These are phyloP conservation scores for Leptodactylus fuscus DNA, from an alignment of 2,113 vertebrate species.

Conservation along the genomic window DNA sequence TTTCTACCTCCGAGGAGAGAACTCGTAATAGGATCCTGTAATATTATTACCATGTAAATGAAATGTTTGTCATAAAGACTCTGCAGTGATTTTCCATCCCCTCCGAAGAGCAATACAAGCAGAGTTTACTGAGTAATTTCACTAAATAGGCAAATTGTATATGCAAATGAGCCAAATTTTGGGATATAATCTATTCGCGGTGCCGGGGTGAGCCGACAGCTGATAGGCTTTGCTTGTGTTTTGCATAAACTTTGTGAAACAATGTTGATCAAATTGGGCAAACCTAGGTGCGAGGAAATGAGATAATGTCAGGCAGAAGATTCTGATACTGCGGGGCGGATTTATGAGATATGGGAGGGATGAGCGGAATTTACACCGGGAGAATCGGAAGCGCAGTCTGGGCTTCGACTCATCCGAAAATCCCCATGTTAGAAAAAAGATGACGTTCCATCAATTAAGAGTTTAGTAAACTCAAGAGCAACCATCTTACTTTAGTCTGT, in stretches of 20 bases:
- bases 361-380: not conserved
- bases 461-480: too few species aligned
- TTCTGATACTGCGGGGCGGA: not conserved
- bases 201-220: not conserved
- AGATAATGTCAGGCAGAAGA: constrained; percentile 8
- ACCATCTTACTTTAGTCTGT: too few species aligned
- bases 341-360: not conserved
- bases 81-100: not conserved
- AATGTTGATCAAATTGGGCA: constrained; percentile 5
- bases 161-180: constrained; percentile 19
- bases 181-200: constrained; percentile 13
- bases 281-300: not conserved
- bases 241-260: constrained; percentile 40
- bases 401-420: not conserved
- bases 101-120: constrained; percentile 2
- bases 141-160: constrained; percentile 22
- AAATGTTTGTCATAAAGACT: not conserved
- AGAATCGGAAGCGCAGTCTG: not conserved
- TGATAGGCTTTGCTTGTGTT: constrained; percentile 1
- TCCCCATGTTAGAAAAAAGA: too few species aligned
- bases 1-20: not conserved
- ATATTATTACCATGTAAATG: constrained; percentile 21
- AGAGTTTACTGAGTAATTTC: constrained; percentile 28
- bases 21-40: not conserved
- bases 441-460: too few species aligned